These are phyloP conservation scores for Sussaba pulchella DNA, from an alignment of 2,888 invertebrate species.

Conservation along the genomic window DNA sequence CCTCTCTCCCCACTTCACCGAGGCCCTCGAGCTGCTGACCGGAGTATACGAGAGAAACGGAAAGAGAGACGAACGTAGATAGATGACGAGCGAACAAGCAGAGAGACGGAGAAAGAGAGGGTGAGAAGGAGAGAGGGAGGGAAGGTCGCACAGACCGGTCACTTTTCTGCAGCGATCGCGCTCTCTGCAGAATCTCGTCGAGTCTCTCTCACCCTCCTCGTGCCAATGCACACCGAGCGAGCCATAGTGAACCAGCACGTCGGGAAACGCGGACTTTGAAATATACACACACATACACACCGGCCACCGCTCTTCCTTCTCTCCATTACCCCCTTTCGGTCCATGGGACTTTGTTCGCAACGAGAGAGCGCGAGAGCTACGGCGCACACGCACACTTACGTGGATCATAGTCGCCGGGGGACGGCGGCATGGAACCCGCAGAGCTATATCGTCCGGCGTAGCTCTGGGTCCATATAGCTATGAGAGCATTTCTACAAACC, in stretches of 20 bases:
- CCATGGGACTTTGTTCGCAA: constrained; percentile 63
- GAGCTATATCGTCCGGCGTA: constrained; percentile 30
- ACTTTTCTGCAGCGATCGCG: constrained; percentile 78
- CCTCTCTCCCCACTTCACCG: constrained; percentile 28
- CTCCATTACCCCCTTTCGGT: constrained; percentile 61
- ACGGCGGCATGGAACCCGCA: constrained; percentile 45
- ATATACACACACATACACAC: constrained; percentile 61
- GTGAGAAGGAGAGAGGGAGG: constrained; percentile 19
- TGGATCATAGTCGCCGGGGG: constrained; percentile 13
- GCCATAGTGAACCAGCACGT: constrained; percentile 54
- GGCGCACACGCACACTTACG: background rate
- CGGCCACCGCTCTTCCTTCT: constrained; percentile 56
- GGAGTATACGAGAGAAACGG: constrained; percentile 14
- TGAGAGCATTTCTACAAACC: too few species aligned
- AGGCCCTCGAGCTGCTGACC: constrained; percentile 39
- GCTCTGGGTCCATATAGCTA: background rate
- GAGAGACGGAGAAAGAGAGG: background rate
- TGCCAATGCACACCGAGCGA: constrained; percentile 42
- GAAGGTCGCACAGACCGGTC: constrained; percentile 74
- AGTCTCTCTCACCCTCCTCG: constrained; percentile 59
- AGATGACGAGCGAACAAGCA: background rate
- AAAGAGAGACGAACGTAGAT: constrained; percentile 21
- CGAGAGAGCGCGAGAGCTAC: constrained; percentile 24
- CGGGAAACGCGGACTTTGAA: constrained; percentile 36
- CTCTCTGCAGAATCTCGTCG: constrained; percentile 68